These are phyloP conservation scores for Dynastes grantii DNA, from an alignment of 2,888 invertebrate genomes.

Conservation along the genomic window DNA sequence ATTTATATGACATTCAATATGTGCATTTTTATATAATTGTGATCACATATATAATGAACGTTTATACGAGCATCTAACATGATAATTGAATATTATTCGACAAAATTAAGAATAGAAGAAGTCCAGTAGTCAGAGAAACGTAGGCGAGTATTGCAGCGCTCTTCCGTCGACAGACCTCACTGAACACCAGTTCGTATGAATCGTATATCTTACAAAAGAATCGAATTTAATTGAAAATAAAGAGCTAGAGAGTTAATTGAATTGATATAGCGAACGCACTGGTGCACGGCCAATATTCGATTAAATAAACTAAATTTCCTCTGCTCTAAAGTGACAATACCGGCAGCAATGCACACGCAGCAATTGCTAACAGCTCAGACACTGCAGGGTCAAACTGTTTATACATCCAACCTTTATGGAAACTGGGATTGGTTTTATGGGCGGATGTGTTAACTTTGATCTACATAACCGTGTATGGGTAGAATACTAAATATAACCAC, in stretches of 20 bases:
- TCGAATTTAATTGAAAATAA: conserved; percentile 50
- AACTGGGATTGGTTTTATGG: conserved; percentile 64
- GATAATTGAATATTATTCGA: neutral
- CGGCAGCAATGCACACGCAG: conserved; percentile 15
- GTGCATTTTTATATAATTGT: no score
- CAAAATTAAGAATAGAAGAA: neutral
- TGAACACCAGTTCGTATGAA: conserved; percentile 31
- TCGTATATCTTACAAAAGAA: conserved; percentile 38
- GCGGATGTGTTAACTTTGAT: conserved; percentile 67
- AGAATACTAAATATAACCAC: conserved; percentile 54
- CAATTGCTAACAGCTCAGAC: conserved; percentile 39
- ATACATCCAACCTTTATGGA: conserved; percentile 49
- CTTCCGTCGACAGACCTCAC: conserved; percentile 27
- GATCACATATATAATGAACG: no score
- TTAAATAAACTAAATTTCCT: conserved; percentile 60
- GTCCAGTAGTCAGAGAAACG: neutral
- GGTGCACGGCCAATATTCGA: conserved; percentile 63
- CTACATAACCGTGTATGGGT: conserved; percentile 58
- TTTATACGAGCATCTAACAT: neutral
- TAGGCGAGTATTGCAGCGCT: neutral
- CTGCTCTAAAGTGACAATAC: conserved; percentile 31
- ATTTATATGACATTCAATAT: no score
- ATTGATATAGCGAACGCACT: conserved; percentile 57
- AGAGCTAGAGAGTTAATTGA: conserved; percentile 53
- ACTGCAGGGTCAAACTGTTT: conserved; percentile 44